Percentiles rank a stretch among this genome's conserved stretches.
These are phyloP conservation scores for Bellardia bayeri DNA, from an alignment of 2,888 invertebrate species.

Conservation along the genomic window DNA sequence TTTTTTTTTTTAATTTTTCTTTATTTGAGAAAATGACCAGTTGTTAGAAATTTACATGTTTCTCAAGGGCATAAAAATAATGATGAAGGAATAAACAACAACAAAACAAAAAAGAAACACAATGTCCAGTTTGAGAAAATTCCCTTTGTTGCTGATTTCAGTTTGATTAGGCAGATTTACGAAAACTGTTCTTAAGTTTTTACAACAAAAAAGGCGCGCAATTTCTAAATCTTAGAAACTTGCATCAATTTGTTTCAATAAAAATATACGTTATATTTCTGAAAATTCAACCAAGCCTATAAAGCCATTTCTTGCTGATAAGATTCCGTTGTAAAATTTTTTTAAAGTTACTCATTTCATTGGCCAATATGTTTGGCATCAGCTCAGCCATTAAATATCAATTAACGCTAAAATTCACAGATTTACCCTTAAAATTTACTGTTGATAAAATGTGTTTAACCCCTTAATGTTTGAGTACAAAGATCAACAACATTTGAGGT, in stretches of 20 bases:
- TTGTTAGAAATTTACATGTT: constrained; percentile 45
- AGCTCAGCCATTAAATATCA: constrained; percentile 36
- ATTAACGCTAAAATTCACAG: constrained; percentile 25
- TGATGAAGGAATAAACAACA: too few species aligned
- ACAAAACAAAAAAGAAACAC: neutral
- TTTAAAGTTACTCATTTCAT: neutral
- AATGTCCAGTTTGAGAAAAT: constrained; percentile 31
- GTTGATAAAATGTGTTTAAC: neutral
- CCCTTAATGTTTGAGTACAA: neutral
- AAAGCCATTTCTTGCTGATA: neutral
- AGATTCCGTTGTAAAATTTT: neutral
- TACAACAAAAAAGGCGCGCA: constrained; percentile 13
- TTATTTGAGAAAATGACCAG: constrained; percentile 54
- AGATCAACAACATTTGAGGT: constrained; percentile 13
- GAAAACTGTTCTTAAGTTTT: neutral
- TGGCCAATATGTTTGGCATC: constrained; percentile 15
- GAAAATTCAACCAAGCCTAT: neutral
- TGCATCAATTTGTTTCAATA: neutral
- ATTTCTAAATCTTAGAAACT: neutral
- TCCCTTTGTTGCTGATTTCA: neutral
- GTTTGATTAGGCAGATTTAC: constrained; percentile 2
- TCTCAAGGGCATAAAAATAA: neutral
- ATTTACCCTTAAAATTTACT: constrained; percentile 46
- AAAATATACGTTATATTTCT: neutral
- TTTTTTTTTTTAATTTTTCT: constrained; percentile 17